phyloP scores from a whole-genome alignment of 2,113 vertebrate genomes.

The Progne subis region DNA sequence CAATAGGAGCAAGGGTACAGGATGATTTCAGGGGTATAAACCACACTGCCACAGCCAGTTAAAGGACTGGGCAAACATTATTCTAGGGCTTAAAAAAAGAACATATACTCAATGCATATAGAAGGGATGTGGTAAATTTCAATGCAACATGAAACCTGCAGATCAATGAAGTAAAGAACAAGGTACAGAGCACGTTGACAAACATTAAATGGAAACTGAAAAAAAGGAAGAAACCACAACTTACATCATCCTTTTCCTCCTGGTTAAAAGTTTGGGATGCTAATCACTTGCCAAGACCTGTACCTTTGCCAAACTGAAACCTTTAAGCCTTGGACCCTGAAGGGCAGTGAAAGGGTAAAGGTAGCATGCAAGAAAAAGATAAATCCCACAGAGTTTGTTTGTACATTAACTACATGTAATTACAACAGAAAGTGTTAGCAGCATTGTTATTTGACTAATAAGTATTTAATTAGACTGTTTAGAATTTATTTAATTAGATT shows the following conservation, averaged over 20 bases:
- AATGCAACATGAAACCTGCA: neutral
- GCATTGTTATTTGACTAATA: neutral
- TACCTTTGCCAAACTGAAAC: neutral
- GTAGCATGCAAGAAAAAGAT: neutral
- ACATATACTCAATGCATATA: neutral
- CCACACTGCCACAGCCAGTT: neutral
- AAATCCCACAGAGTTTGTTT: neutral
- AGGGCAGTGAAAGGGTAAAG: neutral
- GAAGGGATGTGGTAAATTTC: neutral
- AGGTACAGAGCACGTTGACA: rapidly evolving
- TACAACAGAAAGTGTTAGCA: neutral
- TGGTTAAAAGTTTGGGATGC: neutral
- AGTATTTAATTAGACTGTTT: neutral
- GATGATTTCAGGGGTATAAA: neutral
- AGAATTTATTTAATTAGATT: neutral
- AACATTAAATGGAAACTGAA: neutral
- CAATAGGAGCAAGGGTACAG: neutral
- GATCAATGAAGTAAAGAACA: neutral
- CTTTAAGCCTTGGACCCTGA: neutral
- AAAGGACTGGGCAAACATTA: neutral
- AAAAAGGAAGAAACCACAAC: neutral
- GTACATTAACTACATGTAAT: neutral
- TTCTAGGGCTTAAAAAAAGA: neutral
- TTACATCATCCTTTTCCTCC: neutral
- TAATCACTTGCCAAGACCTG: neutral